A percentile compares a stretch with the other conserved stretches of the same genome.
phyloP scores from a whole-genome alignment of 2,113 vertebrate genomes.

The Larimichthys crocea region DNA sequence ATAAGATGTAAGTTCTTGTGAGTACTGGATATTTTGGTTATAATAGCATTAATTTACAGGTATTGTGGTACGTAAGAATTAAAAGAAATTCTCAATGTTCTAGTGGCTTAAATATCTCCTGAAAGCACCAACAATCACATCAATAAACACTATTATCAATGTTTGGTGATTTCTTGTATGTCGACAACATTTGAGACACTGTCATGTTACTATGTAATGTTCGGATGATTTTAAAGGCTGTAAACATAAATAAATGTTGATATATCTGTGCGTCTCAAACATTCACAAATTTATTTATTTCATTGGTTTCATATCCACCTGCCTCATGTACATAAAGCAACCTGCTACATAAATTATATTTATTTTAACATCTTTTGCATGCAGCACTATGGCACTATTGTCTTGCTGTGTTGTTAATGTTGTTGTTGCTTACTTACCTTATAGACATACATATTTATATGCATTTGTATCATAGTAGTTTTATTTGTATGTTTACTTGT shows the following conservation, averaged over 20 bases:
- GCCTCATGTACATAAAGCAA: too few relatives aligned
- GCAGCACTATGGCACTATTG: too few relatives aligned
- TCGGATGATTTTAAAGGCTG: background rate
- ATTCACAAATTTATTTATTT: too few relatives aligned
- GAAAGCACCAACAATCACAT: background rate
- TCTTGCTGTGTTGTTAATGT: too few relatives aligned
- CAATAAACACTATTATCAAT: background rate
- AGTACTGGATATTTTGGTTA: background rate
- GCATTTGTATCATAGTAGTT: too few relatives aligned
- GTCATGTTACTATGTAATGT: too few relatives aligned
- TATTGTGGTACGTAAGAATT: background rate
- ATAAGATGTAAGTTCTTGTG: background rate
- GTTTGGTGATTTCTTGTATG: background rate
- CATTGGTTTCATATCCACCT: too few relatives aligned
- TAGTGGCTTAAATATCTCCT: background rate
- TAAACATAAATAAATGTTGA: background rate
- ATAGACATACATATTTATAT: too few relatives aligned
- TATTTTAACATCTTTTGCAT: too few relatives aligned
- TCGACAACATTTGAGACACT: background rate
- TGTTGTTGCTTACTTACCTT: too few relatives aligned
- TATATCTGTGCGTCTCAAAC: background rate
- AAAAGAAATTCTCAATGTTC: background rate
- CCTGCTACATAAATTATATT: too few relatives aligned
- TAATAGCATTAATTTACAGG: background rate
- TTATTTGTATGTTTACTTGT: too few relatives aligned